Conservation (phyloP, 2,113 vertebrate species). For the Entosphenus tridentatus region DNA sequence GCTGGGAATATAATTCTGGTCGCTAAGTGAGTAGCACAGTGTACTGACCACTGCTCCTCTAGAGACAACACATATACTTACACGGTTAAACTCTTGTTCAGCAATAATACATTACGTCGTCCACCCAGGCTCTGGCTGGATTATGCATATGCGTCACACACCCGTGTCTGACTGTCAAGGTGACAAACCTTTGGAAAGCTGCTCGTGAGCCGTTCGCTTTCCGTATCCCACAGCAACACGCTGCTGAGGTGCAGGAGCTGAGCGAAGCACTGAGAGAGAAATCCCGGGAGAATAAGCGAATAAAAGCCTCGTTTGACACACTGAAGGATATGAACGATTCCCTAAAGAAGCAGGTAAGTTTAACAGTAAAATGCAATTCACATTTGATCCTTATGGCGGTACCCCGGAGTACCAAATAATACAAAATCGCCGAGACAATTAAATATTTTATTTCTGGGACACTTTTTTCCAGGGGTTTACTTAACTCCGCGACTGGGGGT, state of each 20-base stretch:
- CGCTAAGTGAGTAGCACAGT: too few relatives aligned
- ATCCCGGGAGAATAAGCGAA: conserved; percentile 46
- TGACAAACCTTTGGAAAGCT: too few relatives aligned
- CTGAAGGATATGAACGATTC: conserved; percentile 50
- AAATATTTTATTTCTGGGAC: neutral
- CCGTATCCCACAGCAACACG: conserved; percentile 28
- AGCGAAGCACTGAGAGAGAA: conserved; percentile 35
- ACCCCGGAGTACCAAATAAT: too few relatives aligned
- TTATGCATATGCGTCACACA: too few relatives aligned
- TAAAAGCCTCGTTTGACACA: conserved; percentile 46
- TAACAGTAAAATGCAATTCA: neutral
- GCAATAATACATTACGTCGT: too few relatives aligned
- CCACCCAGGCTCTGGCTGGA: too few relatives aligned
- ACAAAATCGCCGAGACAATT: neutral
- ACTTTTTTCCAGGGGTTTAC: neutral
- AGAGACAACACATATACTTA: too few relatives aligned
- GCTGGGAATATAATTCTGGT: too few relatives aligned
- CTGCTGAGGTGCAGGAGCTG: conserved; percentile 32
- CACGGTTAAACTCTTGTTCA: too few relatives aligned
- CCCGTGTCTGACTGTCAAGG: too few relatives aligned
- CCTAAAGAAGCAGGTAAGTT: conserved; percentile 46
- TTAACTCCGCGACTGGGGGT: neutral
- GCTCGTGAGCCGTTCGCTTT: neutral
- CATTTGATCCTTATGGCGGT: neutral
- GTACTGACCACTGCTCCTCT: too few relatives aligned